Percentiles rank a stretch among this genome's conserved stretches.
These are phyloP conservation scores for Cygnus olor DNA, from an alignment of 2,797 vertebrate species.

Conservation along the genomic window DNA sequence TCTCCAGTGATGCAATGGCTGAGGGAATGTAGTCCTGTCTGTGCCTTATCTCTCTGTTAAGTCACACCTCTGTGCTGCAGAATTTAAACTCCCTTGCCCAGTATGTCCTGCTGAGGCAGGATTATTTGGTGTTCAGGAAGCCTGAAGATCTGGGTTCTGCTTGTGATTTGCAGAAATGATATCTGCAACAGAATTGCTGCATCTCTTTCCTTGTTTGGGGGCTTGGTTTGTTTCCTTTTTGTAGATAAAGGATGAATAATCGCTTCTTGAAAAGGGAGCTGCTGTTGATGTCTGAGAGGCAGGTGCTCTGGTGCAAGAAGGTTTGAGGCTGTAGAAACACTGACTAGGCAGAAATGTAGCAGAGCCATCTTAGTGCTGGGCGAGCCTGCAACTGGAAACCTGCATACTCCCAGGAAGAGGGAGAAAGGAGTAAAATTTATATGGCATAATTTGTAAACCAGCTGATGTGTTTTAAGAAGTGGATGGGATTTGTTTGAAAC, in stretches of 20 bases:
- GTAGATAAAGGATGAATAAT: not conserved
- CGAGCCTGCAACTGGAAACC: not conserved
- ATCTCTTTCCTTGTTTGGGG: not conserved
- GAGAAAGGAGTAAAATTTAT: not conserved
- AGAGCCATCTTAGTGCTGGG: not conserved
- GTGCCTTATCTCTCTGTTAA: slow-evolving; percentile 11
- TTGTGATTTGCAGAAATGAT: not conserved
- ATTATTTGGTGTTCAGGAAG: not conserved
- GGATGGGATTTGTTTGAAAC: not conserved
- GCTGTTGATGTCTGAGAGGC: not conserved
- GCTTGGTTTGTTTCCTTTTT: not conserved
- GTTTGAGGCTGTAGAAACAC: not conserved
- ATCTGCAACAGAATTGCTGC: not conserved
- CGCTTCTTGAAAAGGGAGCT: not conserved
- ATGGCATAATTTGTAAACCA: not conserved
- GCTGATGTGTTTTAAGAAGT: not conserved
- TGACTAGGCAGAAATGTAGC: not conserved
- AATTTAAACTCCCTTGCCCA: not conserved
- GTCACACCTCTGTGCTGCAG: not conserved
- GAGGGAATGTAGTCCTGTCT: not conserved
- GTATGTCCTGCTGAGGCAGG: slow-evolving; percentile 7
- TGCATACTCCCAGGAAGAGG: not conserved
- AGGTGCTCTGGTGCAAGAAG: not conserved
- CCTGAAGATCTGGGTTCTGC: not conserved
- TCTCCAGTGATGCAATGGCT: slow-evolving; percentile 21